These are phyloP conservation scores for Eutolmus rufibarbis DNA, from an alignment of 2,888 invertebrate genomes.

Conservation along the genomic window DNA sequence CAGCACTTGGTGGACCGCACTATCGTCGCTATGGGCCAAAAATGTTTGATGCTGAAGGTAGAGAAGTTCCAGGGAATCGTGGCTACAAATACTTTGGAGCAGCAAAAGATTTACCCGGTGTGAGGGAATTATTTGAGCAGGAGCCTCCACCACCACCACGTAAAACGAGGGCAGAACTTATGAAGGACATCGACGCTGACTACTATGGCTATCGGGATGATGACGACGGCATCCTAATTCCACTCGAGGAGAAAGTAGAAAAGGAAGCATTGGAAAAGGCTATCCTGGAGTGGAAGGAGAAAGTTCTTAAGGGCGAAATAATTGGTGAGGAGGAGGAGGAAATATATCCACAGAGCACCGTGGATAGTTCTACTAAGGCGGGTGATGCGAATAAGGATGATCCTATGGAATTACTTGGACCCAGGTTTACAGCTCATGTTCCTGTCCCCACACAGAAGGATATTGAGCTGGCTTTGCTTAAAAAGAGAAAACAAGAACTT, in stretches of 20 bases:
- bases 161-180: constrained; percentile 93
- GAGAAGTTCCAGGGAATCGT: constrained; percentile 96
- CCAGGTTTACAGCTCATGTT: constrained; percentile 81
- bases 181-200: constrained; percentile 98
- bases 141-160: constrained; percentile 89
- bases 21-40: constrained; percentile 89
- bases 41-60: constrained; percentile 92
- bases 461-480: constrained; percentile 89
- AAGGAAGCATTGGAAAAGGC: constrained; percentile 69
- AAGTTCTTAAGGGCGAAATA: constrained; percentile 65
- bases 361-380: constrained; percentile 44
- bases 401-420: constrained; percentile 62
- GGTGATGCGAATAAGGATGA: constrained; percentile 54
- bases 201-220: constrained; percentile 99
- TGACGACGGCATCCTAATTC: constrained; percentile 93
- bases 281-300: constrained; percentile 77
- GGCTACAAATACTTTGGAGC: constrained; percentile 99
- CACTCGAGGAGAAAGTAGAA: constrained; percentile 84
- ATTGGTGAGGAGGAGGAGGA: constrained; percentile 71
- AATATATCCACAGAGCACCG: constrained; percentile 59
- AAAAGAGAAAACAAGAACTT: constrained; percentile 90
- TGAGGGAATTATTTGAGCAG: constrained; percentile 96
- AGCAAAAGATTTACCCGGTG: constrained; percentile 96
- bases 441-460: constrained; percentile 94
- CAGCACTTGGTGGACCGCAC: constrained; percentile 94